Evolutionary conservation across 1,140 invertebrate genomes (phyloP).

Genomic region (Acromyrmex echinatior): DNA sequence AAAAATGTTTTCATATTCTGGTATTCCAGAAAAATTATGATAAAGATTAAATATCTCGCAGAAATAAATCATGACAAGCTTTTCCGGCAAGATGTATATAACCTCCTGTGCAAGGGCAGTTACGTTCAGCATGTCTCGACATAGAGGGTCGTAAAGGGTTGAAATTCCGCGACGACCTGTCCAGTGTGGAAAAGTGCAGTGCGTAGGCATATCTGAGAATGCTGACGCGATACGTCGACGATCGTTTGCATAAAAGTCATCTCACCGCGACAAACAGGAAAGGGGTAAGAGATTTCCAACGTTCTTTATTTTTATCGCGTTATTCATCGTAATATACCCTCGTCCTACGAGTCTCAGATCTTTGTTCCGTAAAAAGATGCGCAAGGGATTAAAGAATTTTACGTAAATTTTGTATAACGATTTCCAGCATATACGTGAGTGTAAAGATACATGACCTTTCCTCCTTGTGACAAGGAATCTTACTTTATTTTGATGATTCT

Average conservation of each 20-base stretch:
- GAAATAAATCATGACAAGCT: constrained; percentile 34
- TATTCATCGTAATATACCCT: constrained; percentile 58
- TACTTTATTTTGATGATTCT: too few relatives aligned
- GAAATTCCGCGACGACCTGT: constrained; percentile 35
- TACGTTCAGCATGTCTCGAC: constrained; percentile 38
- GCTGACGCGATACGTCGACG: constrained; percentile 63
- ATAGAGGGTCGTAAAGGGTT: constrained; percentile 40
- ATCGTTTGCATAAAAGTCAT: constrained; percentile 74
- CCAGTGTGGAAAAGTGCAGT: constrained; percentile 66
- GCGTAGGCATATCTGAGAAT: constrained; percentile 48
- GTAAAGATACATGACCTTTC: too few relatives aligned
- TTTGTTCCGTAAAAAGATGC: constrained; percentile 57
- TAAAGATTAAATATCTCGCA: not conserved
- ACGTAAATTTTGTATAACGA: not conserved
- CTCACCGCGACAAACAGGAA: constrained; percentile 33
- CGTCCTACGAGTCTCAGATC: constrained; percentile 41
- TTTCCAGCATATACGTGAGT: not conserved
- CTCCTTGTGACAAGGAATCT: too few relatives aligned
- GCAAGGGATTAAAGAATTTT: constrained; percentile 3
- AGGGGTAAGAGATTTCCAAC: constrained; percentile 42
- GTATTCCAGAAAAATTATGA: not conserved
- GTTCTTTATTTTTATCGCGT: constrained; percentile 70
- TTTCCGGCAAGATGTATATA: constrained; percentile 2
- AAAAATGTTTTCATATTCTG: constrained; percentile 14
- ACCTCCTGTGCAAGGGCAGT: not conserved